Evolutionary conservation across 2,888 invertebrate genomes (phyloP), one percentile per base, ranked within the genome.

Genomic region (Leuctra nigra): DNA sequence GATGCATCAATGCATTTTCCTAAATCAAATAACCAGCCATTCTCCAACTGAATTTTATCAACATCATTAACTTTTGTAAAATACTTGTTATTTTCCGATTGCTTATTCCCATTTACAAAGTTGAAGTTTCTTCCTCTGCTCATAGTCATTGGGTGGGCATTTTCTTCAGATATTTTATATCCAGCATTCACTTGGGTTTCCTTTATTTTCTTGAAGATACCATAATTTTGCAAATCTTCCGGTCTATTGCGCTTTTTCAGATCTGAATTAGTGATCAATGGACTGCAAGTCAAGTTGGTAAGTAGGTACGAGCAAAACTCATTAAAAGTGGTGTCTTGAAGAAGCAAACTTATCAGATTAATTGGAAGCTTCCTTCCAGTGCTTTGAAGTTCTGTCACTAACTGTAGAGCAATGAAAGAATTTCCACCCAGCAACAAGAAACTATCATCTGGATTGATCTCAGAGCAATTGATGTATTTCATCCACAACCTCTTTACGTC

Each of bases 1-100:
- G 88, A 80, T 7, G 88, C 84, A 76, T 93, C 92, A 9, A 93
- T 81, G 74, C 93, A 93, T 72, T 91, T 92, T 38, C 78, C 75
- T 53, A 86, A 78, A 70, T 87, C 72, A 68, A 75, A 78, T 61
- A 72, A 75, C 84, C 82, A 81, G 24, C 61, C 33, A 54, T 76
- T 44, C 7, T 53, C 16, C 41, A 61, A 46, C 25, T 11, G 4
- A 36, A 44, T 44, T 7, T n/a, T 20, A n/a, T n/a, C 11, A 16
- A 18, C 14, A 2, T 35, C 18, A 35, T 16, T 3, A 35, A 50
- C 35, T 50, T 7, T 44, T 7, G 44, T 44, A 4, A 13, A 6
- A 4, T 20, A n/a, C n/a, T n/a, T n/a, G n/a, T n/a, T n/a, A n/a
- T n/a, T n/a, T n/a, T n/a, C n/a, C n/a, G n/a, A n/a, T n/a, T n/a